phyloP scores from a whole-genome alignment of 2,888 invertebrate genomes.

The Spatulosminthurus flaviceps region DNA sequence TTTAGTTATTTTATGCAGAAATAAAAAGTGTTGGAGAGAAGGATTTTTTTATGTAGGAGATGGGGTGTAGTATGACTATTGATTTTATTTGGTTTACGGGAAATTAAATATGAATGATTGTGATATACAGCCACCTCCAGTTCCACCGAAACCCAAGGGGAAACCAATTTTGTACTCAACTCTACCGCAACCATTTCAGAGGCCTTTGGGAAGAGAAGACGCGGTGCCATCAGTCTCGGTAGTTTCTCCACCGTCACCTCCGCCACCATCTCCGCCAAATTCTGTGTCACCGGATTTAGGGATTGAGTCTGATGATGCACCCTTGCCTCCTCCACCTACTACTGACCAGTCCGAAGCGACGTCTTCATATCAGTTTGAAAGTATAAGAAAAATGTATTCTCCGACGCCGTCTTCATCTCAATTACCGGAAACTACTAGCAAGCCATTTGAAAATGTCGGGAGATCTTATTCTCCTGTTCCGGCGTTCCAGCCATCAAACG shows the following conservation, averaged over 20 bases:
- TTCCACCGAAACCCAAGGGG: conserved; percentile 28
- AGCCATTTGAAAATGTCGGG: not conserved
- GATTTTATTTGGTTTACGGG: not conserved
- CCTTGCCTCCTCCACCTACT: conserved; percentile 23
- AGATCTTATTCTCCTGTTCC: not conserved
- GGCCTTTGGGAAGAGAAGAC: not conserved
- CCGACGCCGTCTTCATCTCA: no score
- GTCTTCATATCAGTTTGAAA: not conserved
- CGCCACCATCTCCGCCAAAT: conserved; percentile 20
- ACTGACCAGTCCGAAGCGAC: not conserved
- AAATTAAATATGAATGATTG: not conserved
- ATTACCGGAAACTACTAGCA: no score
- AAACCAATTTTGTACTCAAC: conserved; percentile 36
- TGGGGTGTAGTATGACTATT: not conserved
- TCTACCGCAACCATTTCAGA: conserved; percentile 39
- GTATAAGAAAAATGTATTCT: no score
- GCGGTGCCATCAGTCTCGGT: not conserved
- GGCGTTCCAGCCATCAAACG: not conserved
- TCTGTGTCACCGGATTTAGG: not conserved
- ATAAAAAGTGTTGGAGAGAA: no score
- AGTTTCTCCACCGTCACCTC: conserved; percentile 5
- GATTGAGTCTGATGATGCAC: not conserved
- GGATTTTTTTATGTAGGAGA: no score
- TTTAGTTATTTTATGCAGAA: no score
- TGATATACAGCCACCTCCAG: conserved; percentile 38